Evolutionary conservation across 1,140 invertebrate genomes (phyloP).

Genomic region (Drosophila lacertosa): DNA sequence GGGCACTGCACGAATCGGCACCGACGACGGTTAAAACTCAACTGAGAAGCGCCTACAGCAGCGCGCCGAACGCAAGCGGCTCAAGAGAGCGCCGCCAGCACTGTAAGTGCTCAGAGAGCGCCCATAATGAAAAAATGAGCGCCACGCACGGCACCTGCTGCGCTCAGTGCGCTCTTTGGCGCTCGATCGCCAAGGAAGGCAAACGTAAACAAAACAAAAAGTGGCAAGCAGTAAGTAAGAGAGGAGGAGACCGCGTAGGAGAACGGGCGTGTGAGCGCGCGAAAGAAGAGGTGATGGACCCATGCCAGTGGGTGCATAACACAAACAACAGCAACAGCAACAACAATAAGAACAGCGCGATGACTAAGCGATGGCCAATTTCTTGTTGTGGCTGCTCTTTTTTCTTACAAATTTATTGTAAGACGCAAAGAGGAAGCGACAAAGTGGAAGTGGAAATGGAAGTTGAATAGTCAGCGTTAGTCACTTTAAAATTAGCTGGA

Average conservation of each 20-base stretch:
- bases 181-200: constrained; percentile 51
- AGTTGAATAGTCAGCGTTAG: constrained; percentile 48
- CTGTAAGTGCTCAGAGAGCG: not conserved
- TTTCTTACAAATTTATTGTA: constrained; percentile 50
- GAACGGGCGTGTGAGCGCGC: constrained; percentile 6
- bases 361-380: constrained; percentile 60
- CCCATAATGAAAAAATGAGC: constrained; percentile 37
- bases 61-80: constrained; percentile 49
- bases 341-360: constrained; percentile 32
- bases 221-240: constrained; percentile 12
- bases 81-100: constrained; percentile 32
- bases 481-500: constrained; percentile 59
- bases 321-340: constrained; percentile 17
- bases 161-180: constrained; percentile 43
- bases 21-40: constrained; percentile 74
- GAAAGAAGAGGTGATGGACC: constrained; percentile 65
- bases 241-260: constrained; percentile 1
- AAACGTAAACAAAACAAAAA: constrained; percentile 73
- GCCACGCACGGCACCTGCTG: constrained; percentile 43
- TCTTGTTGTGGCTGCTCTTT: constrained; percentile 43
- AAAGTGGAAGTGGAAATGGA: constrained; percentile 73
- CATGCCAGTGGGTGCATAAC: constrained; percentile 65
- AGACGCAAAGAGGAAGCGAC: constrained; percentile 60
- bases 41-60: constrained; percentile 55
- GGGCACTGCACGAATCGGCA: constrained; percentile 72